A percentile compares a stretch with the other conserved stretches of the same genome.
Evolutionary conservation across 2,888 invertebrate species (phyloP).

Genomic region (Nesidiocoris tenuis): DNA sequence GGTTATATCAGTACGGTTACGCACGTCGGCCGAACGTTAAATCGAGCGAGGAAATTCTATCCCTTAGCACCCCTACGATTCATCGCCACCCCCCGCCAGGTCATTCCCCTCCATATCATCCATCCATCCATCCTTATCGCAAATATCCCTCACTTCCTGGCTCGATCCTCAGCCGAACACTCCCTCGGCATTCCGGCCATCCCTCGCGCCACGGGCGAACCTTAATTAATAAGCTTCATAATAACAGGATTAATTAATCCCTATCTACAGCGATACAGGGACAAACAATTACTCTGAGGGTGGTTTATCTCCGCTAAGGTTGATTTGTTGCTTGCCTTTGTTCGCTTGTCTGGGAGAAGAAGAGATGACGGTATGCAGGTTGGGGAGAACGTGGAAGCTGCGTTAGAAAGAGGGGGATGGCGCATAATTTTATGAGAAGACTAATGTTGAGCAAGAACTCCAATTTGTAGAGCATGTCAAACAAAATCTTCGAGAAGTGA

Average conservation of each 20-base stretch:
- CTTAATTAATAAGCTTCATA: constrained; percentile 48
- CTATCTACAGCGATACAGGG: constrained; percentile 46
- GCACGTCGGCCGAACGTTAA: neutral
- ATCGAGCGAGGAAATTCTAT: constrained; percentile 11
- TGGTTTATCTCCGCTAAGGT: constrained; percentile 43
- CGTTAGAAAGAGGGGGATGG: neutral
- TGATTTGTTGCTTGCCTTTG: constrained; percentile 44
- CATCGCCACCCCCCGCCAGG: neutral
- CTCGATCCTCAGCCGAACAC: neutral
- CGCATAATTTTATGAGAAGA: neutral
- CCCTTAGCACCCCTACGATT: neutral
- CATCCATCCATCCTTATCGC: constrained; percentile 21
- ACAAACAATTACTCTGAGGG: constrained; percentile 46
- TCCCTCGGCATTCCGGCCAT: neutral
- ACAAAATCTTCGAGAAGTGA: too few species aligned
- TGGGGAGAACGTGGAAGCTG: neutral
- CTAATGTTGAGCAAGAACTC: too few species aligned
- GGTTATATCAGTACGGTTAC: neutral
- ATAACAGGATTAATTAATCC: constrained; percentile 49
- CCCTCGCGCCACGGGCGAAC: constrained; percentile 33
- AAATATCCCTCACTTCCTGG: constrained; percentile 11
- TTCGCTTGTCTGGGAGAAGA: neutral
- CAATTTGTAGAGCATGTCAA: too few species aligned
- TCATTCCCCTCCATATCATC: neutral
- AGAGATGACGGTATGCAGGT: neutral